Base-by-base conservation (phyloP, 2,888 invertebrate species). In the Nasonovia ribisnigri region DNA sequence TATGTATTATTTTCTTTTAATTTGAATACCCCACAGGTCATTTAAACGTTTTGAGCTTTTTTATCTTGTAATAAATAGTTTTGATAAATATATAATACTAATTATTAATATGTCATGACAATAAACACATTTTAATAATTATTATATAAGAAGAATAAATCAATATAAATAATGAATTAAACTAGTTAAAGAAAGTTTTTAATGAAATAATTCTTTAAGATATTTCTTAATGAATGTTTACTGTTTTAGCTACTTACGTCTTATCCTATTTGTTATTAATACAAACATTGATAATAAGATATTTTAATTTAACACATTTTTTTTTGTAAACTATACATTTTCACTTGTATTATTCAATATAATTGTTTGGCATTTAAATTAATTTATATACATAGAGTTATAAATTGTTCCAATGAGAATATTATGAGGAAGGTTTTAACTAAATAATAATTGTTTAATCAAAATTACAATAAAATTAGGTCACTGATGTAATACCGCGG, bases 401-500 rank as follows among this genome's bases (percentile, higher is more conserved):
- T 43, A 1, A 8, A n/a, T 13, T 5, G 13, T 51, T 24, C 26
- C 6, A 13, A 90, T 26, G 13, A 26, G 5, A 90, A 77, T 13
- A 43, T 46, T 29, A 84, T 4, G 36, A 77, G 36, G 20, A 77
- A 42, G 36, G 36, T 77, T 36, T 77, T 36, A 36, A 77, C 77
- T 8, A 77, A 77, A 42, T 24, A 42, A 84, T 26, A 51, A 84
- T 91, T 26, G 26, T 84, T 67, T 67, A 84, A 91, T 91, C 51
- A 36, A 8, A 29, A 51, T 26, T 16, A 36, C 51, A 20, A 46
- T 60, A 91, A 77, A 84, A 54, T 77, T 51, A 26, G 42, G 51
- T 51, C 51, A 51, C 77, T 26, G 16, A 16, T 26, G 48, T 36
- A n/a, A 46, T 90, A n/a, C 90, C 26, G 6, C 29, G 46, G 67